These are phyloP conservation scores for Eupleurogrammus muticus DNA, from an alignment of 2,797 vertebrate genomes.

Conservation along the genomic window DNA sequence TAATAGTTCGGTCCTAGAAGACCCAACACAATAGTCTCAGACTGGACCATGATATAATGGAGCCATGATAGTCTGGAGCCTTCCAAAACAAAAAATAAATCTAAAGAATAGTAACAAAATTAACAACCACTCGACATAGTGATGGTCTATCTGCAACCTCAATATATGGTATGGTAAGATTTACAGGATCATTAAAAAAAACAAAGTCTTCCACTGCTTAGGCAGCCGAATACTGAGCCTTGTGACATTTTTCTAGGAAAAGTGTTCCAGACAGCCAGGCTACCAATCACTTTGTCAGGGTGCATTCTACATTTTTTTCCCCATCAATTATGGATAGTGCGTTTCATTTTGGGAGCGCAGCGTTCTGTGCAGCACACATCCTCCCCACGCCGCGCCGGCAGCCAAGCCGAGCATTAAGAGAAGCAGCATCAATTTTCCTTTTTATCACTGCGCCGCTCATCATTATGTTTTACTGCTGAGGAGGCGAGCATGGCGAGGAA, in stretches of 20 bases:
- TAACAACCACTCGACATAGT: background rate
- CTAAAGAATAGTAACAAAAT: background rate
- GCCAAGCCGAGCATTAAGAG: slow-evolving; percentile 30
- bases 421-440: slow-evolving; percentile 74
- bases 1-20: slow-evolving; percentile 5
- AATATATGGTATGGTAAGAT: background rate
- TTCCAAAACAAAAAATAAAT: background rate
- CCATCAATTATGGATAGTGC: background rate
- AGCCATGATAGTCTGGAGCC: background rate
- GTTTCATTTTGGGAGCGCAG: slow-evolving; percentile 23
- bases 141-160: slow-evolving; percentile 4
- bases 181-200: background rate
- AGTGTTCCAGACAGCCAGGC: background rate
- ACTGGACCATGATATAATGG: background rate
- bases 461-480: slow-evolving; percentile 71
- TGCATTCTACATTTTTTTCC: background rate
- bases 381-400: slow-evolving; percentile 29
- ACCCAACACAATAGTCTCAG: background rate
- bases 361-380: slow-evolving; percentile 11
- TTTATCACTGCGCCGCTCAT: slow-evolving; percentile 71
- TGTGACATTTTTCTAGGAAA: background rate
- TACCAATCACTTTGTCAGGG: slow-evolving; percentile 10
- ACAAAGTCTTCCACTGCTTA: background rate
- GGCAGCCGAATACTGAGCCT: background rate
- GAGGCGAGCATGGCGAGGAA: slow-evolving; percentile 59